Evolutionary conservation across 2,888 invertebrate genomes (phyloP).

Genomic region (Apomyelois bistriatella): DNA sequence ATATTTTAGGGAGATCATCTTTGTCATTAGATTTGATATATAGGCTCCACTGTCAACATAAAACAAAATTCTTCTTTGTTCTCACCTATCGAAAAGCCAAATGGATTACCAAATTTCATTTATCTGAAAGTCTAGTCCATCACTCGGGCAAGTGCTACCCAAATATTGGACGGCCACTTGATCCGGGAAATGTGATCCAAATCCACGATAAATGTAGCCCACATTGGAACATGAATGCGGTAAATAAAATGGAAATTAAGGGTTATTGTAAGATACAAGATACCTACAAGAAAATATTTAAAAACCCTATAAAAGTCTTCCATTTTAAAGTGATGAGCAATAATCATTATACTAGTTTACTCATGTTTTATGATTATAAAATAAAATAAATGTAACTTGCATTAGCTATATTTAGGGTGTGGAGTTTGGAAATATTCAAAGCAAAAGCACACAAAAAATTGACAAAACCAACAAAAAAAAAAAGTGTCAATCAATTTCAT

Average conservation of each 20-base stretch:
- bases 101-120: constrained; percentile 40
- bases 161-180: constrained; percentile 56
- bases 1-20: too few species aligned
- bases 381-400: too few species aligned
- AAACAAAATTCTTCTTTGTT: constrained; percentile 1
- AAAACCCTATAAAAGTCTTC: too few species aligned
- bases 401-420: too few species aligned
- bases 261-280: neutral
- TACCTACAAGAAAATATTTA: neutral
- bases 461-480: too few species aligned
- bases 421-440: too few species aligned
- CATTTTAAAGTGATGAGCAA: too few species aligned
- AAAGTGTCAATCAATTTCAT: too few species aligned
- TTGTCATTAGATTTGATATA: too few species aligned
- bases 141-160: constrained; percentile 45
- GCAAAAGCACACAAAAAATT: too few species aligned
- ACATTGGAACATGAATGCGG: neutral
- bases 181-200: constrained; percentile 37
- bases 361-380: too few species aligned
- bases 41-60: neutral
- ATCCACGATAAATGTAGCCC: constrained; percentile 27
- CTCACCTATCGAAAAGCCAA: constrained; percentile 18
- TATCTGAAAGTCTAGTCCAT: constrained; percentile 43
- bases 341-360: too few species aligned
- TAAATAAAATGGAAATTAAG: constrained; percentile 1